These are phyloP conservation scores for Cariama cristata DNA, from an alignment of 2,113 vertebrate species.

Conservation along the genomic window DNA sequence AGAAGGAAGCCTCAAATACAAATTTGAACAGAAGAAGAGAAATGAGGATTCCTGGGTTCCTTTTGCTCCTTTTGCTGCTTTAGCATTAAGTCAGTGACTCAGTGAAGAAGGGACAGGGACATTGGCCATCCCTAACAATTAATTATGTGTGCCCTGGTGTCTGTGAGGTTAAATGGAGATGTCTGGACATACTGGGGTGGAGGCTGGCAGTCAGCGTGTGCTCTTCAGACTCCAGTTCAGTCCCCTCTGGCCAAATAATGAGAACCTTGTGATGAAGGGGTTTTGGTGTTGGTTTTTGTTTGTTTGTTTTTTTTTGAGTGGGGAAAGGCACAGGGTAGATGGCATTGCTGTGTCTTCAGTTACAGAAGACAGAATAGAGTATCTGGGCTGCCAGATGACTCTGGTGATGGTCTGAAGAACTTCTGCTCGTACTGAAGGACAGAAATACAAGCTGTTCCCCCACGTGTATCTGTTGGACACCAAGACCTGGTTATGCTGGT, in stretches of 20 bases:
- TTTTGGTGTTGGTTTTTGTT: not conserved
- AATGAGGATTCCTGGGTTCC: not conserved
- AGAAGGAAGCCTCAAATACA: not conserved
- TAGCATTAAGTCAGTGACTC: not conserved
- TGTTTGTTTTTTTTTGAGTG: not conserved
- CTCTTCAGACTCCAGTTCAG: not conserved
- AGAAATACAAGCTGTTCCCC: not conserved
- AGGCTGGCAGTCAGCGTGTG: not conserved
- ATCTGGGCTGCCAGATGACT: not conserved
- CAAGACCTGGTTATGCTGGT: not conserved
- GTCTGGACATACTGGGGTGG: not conserved
- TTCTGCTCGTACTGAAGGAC: not conserved
- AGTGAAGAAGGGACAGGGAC: too few species aligned
- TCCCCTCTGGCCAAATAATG: not conserved
- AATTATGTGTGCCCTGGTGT: not conserved
- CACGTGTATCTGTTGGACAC: not conserved
- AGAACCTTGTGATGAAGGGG: not conserved
- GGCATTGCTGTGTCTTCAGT: not conserved
- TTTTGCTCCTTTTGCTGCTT: not conserved
- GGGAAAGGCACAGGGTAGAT: accelerated
- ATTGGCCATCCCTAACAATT: not conserved
- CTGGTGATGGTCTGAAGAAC: not conserved
- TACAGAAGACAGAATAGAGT: not conserved
- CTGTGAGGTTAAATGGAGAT: not conserved
- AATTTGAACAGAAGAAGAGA: not conserved